A percentile compares a stretch with the other conserved stretches of the same genome.
These are phyloP conservation scores for Cheilosia scutellata DNA, from an alignment of 2,888 invertebrate genomes.

Conservation along the genomic window DNA sequence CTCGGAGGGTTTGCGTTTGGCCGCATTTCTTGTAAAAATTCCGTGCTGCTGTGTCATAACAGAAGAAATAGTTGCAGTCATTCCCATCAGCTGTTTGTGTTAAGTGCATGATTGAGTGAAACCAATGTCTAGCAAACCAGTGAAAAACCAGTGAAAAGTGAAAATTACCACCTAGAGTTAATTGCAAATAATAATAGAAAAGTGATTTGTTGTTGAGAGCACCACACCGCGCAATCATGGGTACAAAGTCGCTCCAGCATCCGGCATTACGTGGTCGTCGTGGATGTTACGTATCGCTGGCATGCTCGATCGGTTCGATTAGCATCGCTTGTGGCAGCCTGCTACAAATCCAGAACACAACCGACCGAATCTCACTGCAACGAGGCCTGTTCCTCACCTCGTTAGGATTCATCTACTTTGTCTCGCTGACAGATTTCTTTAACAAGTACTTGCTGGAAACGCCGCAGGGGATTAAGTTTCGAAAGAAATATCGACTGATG, in stretches of 20 bases:
- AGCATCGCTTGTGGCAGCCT: constrained; percentile 83
- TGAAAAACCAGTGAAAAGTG: constrained; percentile 36
- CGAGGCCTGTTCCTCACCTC: constrained; percentile 87
- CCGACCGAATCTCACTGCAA: constrained; percentile 86
- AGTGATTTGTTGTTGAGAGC: constrained; percentile 20
- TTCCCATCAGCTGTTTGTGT: constrained; percentile 36
- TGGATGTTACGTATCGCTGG: constrained; percentile 82
- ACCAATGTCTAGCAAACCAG: not conserved
- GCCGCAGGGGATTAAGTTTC: constrained; percentile 86
- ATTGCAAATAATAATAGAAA: constrained; percentile 15
- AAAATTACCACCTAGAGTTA: constrained; percentile 5
- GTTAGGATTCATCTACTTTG: constrained; percentile 88
- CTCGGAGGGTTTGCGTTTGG: constrained; percentile 17
- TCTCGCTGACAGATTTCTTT: constrained; percentile 87
- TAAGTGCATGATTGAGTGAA: constrained; percentile 8
- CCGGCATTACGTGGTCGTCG: constrained; percentile 78
- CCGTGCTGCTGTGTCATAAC: constrained; percentile 46
- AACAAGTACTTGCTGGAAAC: constrained; percentile 87
- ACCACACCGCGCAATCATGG: constrained; percentile 25
- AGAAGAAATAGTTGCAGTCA: constrained; percentile 17
- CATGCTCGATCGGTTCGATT: constrained; percentile 83
- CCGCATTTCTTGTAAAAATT: constrained; percentile 40
- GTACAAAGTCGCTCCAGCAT: constrained; percentile 76
- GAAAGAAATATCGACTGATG: constrained; percentile 88
- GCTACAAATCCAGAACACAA: constrained; percentile 82